phyloP scores from a whole-genome alignment of 2,888 invertebrate genomes.

The Mythimna impura region DNA sequence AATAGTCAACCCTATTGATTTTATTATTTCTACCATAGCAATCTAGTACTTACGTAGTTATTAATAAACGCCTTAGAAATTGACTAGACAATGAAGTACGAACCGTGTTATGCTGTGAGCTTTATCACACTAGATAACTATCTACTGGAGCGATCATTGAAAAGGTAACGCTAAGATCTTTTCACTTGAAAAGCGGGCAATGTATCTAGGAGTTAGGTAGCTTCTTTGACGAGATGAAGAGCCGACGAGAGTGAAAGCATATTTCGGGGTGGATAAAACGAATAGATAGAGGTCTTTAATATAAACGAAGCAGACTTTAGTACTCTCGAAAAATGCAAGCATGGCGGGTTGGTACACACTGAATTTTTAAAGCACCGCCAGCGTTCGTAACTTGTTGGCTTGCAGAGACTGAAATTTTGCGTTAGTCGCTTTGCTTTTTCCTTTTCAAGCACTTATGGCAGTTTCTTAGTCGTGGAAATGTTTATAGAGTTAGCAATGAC shows the following conservation, averaged over 20 bases:
- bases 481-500: constrained; percentile 23
- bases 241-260: constrained; percentile 86
- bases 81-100: background rate
- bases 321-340: constrained; percentile 89
- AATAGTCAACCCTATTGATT: no score
- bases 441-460: constrained; percentile 41
- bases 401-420: constrained; percentile 66
- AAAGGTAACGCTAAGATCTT: constrained; percentile 19
- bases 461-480: constrained; percentile 45
- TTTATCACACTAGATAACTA: background rate
- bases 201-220: constrained; percentile 61
- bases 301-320: constrained; percentile 90
- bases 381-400: constrained; percentile 71
- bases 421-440: constrained; percentile 58
- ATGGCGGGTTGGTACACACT: constrained; percentile 82
- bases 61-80: background rate
- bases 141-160: background rate
- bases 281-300: constrained; percentile 90
- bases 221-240: constrained; percentile 78
- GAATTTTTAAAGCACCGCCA: constrained; percentile 85
- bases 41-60: background rate
- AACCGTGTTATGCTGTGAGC: background rate
- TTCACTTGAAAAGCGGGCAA: constrained; percentile 45
- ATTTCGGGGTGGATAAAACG: constrained; percentile 88
- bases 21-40: no score